Evolutionary conservation across 2,888 invertebrate genomes (phyloP).

Genomic region (Camponotus fellah): DNA sequence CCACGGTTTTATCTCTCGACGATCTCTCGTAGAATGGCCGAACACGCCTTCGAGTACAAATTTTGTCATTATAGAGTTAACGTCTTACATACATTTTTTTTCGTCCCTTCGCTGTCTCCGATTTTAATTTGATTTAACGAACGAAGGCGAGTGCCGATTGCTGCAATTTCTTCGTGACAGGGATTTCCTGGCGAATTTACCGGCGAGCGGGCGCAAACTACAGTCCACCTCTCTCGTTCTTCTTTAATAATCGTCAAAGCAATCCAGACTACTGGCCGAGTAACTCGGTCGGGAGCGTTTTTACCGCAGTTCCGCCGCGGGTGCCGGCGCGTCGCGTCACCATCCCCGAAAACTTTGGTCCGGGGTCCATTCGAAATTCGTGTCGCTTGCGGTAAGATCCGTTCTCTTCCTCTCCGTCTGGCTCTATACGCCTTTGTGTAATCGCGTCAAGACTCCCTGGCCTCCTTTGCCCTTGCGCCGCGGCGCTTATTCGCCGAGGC

Average conservation of each 20-base stretch:
- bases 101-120: slow-evolving; percentile 2
- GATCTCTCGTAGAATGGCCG: neutral
- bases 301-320: slow-evolving; percentile 40
- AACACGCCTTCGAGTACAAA: slow-evolving; percentile 3
- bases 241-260: slow-evolving; percentile 45
- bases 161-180: slow-evolving; percentile 28
- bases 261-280: slow-evolving; percentile 37
- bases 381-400: slow-evolving; percentile 45
- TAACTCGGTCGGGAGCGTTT: slow-evolving; percentile 32
- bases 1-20: neutral
- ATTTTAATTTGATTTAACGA: slow-evolving; percentile 24
- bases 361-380: slow-evolving; percentile 36
- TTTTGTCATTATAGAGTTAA: slow-evolving; percentile 14
- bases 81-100: neutral
- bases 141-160: neutral
- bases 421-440: slow-evolving; percentile 16
- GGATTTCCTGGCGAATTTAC: slow-evolving; percentile 19
- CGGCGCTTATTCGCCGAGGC: slow-evolving; percentile 50
- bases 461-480: neutral
- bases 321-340: slow-evolving; percentile 28
- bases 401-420: slow-evolving; percentile 3
- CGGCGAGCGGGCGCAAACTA: slow-evolving; percentile 18
- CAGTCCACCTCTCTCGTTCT: slow-evolving; percentile 7
- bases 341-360: slow-evolving; percentile 56
- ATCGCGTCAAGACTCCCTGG: slow-evolving; percentile 17